These are phyloP conservation scores for Sphaerophoria rueppellii DNA, from an alignment of 2,888 invertebrate species.

Conservation along the genomic window DNA sequence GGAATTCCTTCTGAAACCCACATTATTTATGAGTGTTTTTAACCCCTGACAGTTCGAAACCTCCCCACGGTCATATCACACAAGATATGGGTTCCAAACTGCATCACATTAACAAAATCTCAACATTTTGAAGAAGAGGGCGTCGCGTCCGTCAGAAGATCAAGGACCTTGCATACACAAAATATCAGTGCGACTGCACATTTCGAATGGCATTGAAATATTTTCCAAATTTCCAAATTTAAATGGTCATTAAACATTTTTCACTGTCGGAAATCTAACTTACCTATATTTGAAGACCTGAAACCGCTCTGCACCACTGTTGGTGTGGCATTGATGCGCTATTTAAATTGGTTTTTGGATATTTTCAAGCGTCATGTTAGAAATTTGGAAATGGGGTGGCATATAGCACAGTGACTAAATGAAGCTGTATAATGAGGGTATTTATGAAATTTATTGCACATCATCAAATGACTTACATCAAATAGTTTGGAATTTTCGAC, in stretches of 20 bases:
- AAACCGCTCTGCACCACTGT: not conserved
- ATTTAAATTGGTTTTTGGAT: constrained; percentile 72
- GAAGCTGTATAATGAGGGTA: constrained; percentile 69
- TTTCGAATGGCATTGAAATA: constrained; percentile 67
- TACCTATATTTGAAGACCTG: constrained; percentile 1
- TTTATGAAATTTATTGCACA: constrained; percentile 78
- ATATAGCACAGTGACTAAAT: constrained; percentile 34
- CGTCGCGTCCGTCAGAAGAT: not conserved
- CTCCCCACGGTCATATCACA: constrained; percentile 25
- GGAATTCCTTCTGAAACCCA: constrained; percentile 59
- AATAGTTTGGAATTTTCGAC: constrained; percentile 75
- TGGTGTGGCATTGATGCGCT: constrained; percentile 64
- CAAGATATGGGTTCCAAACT: constrained; percentile 57
- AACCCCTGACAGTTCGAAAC: constrained; percentile 62
- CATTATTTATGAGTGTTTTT: constrained; percentile 73
- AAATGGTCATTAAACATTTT: constrained; percentile 72
- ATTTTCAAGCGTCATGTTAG: constrained; percentile 57
- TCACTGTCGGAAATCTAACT: constrained; percentile 42
- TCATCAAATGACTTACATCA: constrained; percentile 76
- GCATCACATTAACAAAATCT: constrained; percentile 49
- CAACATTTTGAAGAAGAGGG: constrained; percentile 37
- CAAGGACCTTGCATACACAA: constrained; percentile 33
- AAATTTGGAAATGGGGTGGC: constrained; percentile 36
- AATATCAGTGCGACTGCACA: constrained; percentile 43
- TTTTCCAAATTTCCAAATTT: constrained; percentile 73